Percentiles rank a stretch among this genome's conserved stretches.
phyloP scores from a whole-genome alignment of 2,113 vertebrate genomes.

The Petrocephalus microphthalmus region DNA sequence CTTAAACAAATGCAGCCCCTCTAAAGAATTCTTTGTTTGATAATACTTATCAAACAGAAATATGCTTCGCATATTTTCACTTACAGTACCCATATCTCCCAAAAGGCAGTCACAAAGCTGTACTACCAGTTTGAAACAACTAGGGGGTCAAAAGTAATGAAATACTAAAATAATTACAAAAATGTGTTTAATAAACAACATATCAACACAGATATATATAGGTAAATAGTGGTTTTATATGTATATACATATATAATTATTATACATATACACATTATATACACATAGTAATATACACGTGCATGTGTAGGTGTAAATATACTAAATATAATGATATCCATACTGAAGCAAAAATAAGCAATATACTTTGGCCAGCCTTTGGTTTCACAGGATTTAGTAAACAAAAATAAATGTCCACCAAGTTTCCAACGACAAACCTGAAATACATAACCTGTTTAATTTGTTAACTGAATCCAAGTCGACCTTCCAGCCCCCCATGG shows the following conservation, averaged over 20 bases:
- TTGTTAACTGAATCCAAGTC: not conserved
- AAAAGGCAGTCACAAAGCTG: not conserved
- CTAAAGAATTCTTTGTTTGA: not conserved
- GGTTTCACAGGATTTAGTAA: not conserved
- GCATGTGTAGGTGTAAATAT: not conserved
- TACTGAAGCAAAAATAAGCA: not conserved
- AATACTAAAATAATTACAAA: not conserved
- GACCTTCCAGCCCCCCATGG: not conserved
- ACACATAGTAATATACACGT: not conserved
- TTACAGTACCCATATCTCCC: not conserved
- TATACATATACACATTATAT: not conserved
- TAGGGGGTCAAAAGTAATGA: not conserved
- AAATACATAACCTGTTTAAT: not conserved
- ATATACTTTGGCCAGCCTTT: not conserved
- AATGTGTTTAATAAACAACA: not conserved
- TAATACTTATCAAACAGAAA: not conserved
- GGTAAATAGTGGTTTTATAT: not conserved
- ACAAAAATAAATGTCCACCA: not conserved
- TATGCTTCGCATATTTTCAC: not conserved
- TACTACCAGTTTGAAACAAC: not conserved
- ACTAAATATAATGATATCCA: not conserved
- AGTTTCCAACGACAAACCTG: not conserved
- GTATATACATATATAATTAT: not conserved
- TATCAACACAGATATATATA: not conserved
- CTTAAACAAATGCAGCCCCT: not conserved